phyloP scores from a whole-genome alignment of 2,797 vertebrate species.

The Ispidina lecontei region DNA sequence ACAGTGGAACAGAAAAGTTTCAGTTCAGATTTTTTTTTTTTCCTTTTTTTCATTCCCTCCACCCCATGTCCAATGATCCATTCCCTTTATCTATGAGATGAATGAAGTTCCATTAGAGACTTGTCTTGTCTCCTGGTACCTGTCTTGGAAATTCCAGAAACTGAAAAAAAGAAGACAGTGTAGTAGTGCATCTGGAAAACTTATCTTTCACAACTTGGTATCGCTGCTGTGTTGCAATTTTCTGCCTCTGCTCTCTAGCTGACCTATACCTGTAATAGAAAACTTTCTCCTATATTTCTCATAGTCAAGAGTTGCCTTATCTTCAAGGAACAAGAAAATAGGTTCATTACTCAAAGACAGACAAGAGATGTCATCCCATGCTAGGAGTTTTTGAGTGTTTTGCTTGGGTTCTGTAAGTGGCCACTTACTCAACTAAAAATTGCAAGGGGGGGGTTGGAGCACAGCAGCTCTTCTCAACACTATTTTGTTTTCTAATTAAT shows the following conservation, averaged over 20 bases:
- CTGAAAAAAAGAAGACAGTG: not conserved
- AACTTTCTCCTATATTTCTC: slow-evolving; percentile 59
- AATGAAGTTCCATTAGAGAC: not conserved
- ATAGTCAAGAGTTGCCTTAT: slow-evolving; percentile 59
- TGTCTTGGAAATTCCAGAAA: not conserved
- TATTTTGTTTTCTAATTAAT: slow-evolving; percentile 63
- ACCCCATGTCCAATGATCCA: not conserved
- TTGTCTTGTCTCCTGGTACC: not conserved
- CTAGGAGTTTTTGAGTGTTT: not conserved
- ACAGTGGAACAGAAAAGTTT: not conserved
- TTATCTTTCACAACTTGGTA: not conserved
- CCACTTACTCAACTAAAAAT: slow-evolving; percentile 24
- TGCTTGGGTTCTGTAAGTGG: slow-evolving; percentile 19
- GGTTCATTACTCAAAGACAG: slow-evolving; percentile 63
- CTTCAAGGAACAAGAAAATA: slow-evolving; percentile 56
- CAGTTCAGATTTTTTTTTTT: not conserved
- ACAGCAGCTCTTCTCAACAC: slow-evolving; percentile 11
- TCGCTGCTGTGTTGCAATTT: slow-evolving; percentile 5
- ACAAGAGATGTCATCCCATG: slow-evolving; percentile 16
- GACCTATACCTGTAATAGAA: slow-evolving; percentile 55
- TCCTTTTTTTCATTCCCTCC: not conserved
- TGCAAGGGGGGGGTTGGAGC: not conserved
- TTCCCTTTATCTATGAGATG: not conserved
- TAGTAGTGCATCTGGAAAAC: not conserved
- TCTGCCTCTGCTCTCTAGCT: slow-evolving; percentile 41